Conservation (phyloP, 2,888 invertebrate species). For the Acleris sparsana region DNA sequence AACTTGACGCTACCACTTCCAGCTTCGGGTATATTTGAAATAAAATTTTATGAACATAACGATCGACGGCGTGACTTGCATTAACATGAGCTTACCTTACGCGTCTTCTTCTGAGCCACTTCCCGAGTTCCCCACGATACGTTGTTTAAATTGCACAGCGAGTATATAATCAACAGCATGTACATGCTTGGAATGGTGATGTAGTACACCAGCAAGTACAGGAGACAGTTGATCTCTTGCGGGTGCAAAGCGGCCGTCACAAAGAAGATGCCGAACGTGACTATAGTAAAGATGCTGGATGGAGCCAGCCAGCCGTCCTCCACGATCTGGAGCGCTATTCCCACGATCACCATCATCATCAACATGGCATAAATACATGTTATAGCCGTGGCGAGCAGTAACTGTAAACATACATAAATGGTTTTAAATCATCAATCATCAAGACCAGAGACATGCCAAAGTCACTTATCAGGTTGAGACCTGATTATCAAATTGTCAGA, state of each 20-base stretch:
- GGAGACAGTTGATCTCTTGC: slow-evolving; percentile 88
- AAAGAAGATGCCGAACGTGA: slow-evolving; percentile 87
- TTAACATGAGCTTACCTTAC: slow-evolving; percentile 56
- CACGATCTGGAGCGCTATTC: slow-evolving; percentile 89
- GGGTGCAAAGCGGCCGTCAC: slow-evolving; percentile 90
- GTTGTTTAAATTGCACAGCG: slow-evolving; percentile 95
- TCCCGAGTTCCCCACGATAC: slow-evolving; percentile 98
- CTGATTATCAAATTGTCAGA: too few species aligned
- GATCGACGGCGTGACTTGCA: background rate
- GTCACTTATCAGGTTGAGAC: too few species aligned
- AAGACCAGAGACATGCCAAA: too few species aligned
- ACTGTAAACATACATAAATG: slow-evolving; percentile 71
- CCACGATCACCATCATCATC: slow-evolving; percentile 94
- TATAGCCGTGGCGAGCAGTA: slow-evolving; percentile 88
- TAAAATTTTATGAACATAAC: too few species aligned
- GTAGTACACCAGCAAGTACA: slow-evolving; percentile 89
- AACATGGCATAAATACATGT: slow-evolving; percentile 91
- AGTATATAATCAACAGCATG: slow-evolving; percentile 95
- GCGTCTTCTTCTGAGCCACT: slow-evolving; percentile 78
- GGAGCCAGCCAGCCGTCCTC: slow-evolving; percentile 92
- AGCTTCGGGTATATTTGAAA: too few species aligned
- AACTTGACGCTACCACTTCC: too few species aligned
- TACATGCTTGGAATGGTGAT: slow-evolving; percentile 98
- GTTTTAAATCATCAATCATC: background rate
- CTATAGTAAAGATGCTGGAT: slow-evolving; percentile 92